Conservation (phyloP, 2,113 vertebrate genomes). For the Puma concolor region DNA sequence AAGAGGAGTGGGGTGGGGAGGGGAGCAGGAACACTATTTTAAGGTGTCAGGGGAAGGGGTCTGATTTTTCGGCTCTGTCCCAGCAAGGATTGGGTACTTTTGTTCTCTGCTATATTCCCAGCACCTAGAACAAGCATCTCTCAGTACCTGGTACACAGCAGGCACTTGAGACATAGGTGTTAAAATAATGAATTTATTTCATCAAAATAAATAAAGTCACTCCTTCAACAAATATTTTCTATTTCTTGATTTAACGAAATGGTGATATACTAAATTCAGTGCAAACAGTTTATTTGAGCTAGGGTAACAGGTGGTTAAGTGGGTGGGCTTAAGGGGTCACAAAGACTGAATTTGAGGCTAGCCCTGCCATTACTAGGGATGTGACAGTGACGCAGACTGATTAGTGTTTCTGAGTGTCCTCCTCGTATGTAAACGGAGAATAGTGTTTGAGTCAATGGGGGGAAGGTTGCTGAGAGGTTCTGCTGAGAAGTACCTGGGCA, state of each 20-base stretch:
- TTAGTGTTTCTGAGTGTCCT: not conserved
- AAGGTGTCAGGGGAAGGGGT: not conserved
- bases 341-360: not conserved
- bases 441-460: not conserved
- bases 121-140: not conserved
- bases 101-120: not conserved
- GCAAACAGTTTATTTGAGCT: not conserved
- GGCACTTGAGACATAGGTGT: not conserved
- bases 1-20: not conserved
- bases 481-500: not conserved
- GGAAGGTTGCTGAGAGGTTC: not conserved
- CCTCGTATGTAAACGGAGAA: not conserved
- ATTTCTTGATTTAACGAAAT: constrained; percentile 22
- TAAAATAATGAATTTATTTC: constrained; percentile 3
- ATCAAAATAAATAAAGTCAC: not conserved
- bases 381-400: not conserved
- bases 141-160: not conserved
- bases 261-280: not conserved
- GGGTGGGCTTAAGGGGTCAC: not conserved
- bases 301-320: not conserved
- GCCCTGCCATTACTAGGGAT: no score
- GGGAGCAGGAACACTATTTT: not conserved
- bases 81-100: not conserved
- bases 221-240: not conserved
- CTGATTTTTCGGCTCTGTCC: not conserved